Evolutionary conservation across 2,113 vertebrate species (phyloP), one percentile per base, ranked within the genome.

Genomic region (Myocastor coypus): DNA sequence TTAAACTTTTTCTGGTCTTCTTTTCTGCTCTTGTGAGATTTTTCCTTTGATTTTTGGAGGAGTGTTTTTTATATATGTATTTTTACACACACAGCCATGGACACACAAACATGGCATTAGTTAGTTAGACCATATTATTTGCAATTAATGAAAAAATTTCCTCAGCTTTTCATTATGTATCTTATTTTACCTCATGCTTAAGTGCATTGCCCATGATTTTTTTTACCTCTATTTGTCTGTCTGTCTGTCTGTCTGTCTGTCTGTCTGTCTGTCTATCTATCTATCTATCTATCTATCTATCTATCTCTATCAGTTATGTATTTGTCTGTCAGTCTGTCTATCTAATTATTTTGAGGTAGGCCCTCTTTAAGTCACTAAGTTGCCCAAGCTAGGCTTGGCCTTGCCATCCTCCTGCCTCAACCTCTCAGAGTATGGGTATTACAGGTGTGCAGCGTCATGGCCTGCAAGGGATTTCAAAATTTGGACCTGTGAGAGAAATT

Each of bases 181-280:
- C 5, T 32, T 83, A 57, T 90, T 89, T 90, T 63, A 63, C 63
- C 55, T 92, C 28, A 92, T 83, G 9, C 78, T 61, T 80, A 83
- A 59, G 8, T 89, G 22, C 46, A 90, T 87, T 83, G 14, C 17
- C 8, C 87, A n/a, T n/a, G n/a, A n/a, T n/a, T n/a, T n/a, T n/a
- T n/a, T n/a, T n/a, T n/a, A n/a, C n/a, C n/a, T 19, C 52, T 57
- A 17, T 19, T 16, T 57, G 5, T 19, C 55, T 57, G 3, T 19
- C 59, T 24, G 7, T 24, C 22, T 61, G 7, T 19, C 52, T 57
- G 5, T 19, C 55, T 57, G 5, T 19, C 55, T 57, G 3, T 19
- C 59, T 24, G 7, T 24, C 22, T 61, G 7, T 61, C 22, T 61
- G 7, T 61, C 22, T 61, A 61, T 61, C 22, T 61, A 61, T 61